Evolutionary conservation across 2,113 vertebrate species (phyloP), one percentile per base, ranked within the genome.

Genomic region (Hyperopisus bebe): DNA sequence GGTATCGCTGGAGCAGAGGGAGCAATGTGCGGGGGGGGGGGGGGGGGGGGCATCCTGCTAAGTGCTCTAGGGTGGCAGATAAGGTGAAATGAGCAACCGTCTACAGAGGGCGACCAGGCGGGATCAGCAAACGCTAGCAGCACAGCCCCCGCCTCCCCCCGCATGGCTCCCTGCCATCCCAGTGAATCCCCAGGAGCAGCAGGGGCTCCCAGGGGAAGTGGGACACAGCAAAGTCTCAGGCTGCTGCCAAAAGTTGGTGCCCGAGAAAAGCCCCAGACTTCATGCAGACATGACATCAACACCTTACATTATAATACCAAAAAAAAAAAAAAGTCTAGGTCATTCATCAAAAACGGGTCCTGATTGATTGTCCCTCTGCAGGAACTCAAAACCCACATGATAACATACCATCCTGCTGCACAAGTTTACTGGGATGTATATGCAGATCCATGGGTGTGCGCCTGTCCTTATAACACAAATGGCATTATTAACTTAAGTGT

Each of bases 301-400:
- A 44, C 44, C 35, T 47, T 47, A 44, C 53, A 11, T 21, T 44
- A n/a, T 13, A n/a, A 88, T 21, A 88, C 86, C 3, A 42, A 87
- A 87, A 24, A 35, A 42, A 88, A 66, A 62, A 35, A 39, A 39
- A 53, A 27, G 19, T 44, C 35, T 11, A 88, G 39, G 87, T 88
- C 39, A 42, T 13, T 58, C 87, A 62, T 27, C 87, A 66, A 94
- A 93, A 93, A 92, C 92, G 91, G 93, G 93, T 93, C 93, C 93
- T 94, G 93, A 93, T 92, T 92, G 93, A 94, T 9, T n/a, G 82
- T 47, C 21, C 42, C 21, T 48, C 35, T 17, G 31, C 27, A 77
- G 70, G 70, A 39, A 35, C 27, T 35, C 70, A 77, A 39, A 77
- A 39, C 1, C 35, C 70, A 77, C 17, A 77, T 9, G 27, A 35